Conservation (phyloP, 2,888 invertebrate species). For the Cryptophagus acutangulus region DNA sequence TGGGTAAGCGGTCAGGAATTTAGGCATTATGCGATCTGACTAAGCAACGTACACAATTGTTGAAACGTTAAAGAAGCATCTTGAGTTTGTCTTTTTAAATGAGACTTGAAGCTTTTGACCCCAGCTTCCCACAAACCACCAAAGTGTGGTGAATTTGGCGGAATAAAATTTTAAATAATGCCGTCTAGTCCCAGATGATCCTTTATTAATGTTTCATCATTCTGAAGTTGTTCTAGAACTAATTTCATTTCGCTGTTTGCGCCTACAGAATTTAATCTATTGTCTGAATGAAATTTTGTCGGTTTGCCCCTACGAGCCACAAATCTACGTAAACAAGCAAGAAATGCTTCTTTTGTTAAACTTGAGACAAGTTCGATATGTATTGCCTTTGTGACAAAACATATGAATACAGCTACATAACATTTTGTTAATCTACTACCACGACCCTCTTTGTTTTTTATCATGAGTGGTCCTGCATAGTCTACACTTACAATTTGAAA, state of each 20-base stretch:
- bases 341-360: neutral
- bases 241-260: neutral
- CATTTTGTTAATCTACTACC: neutral
- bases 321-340: neutral
- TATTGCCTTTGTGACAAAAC: neutral
- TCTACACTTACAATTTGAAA: neutral
- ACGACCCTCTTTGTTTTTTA: neutral
- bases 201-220: neutral
- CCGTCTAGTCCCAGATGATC: neutral
- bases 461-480: neutral
- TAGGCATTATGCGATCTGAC: neutral
- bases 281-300: neutral
- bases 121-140: constrained; percentile 2
- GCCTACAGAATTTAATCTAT: constrained; percentile 2
- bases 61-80: neutral
- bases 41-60: neutral
- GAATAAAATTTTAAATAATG: constrained; percentile 1
- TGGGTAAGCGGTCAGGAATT: neutral
- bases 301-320: constrained; percentile 1
- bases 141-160: neutral
- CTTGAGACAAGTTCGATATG: neutral
- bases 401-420: neutral
- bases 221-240: neutral
- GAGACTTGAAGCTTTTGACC: neutral
- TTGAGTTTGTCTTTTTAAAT: neutral